Percentiles rank a stretch among this genome's conserved stretches.
Conservation (phyloP, 1,140 invertebrate genomes). For the Heliothis virescens region DNA sequence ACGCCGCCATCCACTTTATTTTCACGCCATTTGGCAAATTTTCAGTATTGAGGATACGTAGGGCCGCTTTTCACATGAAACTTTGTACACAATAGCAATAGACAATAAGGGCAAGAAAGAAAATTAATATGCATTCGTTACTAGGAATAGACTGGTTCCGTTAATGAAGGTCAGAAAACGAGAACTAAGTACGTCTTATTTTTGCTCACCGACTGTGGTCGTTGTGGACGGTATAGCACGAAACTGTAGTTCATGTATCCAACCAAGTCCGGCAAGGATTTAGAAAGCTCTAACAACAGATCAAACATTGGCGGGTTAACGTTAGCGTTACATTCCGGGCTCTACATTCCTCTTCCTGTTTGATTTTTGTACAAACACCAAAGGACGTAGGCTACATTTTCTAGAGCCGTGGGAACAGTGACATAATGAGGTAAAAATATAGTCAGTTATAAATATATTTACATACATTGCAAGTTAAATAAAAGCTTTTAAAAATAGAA, state of each 20-base stretch:
- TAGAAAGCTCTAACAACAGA: constrained; percentile 71
- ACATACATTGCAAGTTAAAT: too few species aligned
- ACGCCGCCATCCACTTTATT: constrained; percentile 59
- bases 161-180: constrained; percentile 1
- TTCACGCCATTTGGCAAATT: constrained; percentile 62
- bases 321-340: constrained; percentile 69
- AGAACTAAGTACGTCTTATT: neutral
- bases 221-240: neutral
- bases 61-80: neutral
- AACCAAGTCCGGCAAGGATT: constrained; percentile 62
- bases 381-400: constrained; percentile 33
- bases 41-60: constrained; percentile 17
- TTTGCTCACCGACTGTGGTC: neutral
- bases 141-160: constrained; percentile 18
- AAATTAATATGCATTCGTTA: constrained; percentile 4
- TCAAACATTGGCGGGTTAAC: constrained; percentile 71
- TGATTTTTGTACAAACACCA: constrained; percentile 58
- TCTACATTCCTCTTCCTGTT: constrained; percentile 72
- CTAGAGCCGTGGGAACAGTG: constrained; percentile 14
- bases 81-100: neutral
- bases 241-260: constrained; percentile 5
- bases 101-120: neutral
- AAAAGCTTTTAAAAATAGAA: too few species aligned
- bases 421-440: too few species aligned
- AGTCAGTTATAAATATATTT: too few species aligned